A percentile compares a stretch with the other conserved stretches of the same genome.
Conservation (phyloP, 2,888 invertebrate genomes). For the Shargacucullia verbasci region DNA sequence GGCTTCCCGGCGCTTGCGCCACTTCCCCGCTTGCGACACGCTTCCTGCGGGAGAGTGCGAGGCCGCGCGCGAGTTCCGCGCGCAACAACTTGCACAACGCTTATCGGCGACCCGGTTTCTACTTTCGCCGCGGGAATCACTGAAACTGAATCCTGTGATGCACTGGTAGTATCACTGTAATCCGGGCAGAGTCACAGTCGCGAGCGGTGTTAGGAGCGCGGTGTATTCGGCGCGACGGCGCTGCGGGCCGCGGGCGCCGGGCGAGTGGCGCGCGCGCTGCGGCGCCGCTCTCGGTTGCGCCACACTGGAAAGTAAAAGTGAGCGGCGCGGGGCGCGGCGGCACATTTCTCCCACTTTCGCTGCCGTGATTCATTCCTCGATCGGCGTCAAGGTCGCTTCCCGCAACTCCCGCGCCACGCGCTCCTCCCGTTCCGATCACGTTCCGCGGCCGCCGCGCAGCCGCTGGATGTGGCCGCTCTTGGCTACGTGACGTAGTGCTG, state of each 20-base stretch:
- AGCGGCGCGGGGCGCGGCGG: constrained; percentile 84
- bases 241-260: constrained; percentile 88
- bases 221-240: constrained; percentile 83
- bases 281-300: constrained; percentile 86
- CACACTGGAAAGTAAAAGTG: constrained; percentile 89
- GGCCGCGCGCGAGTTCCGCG: constrained; percentile 84
- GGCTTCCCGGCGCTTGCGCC: constrained; percentile 86
- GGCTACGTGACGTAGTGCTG: constrained; percentile 44
- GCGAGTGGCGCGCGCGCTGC: constrained; percentile 84
- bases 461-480: constrained; percentile 47
- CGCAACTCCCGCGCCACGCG: constrained; percentile 75
- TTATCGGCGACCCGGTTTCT: constrained; percentile 82
- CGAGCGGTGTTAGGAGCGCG: constrained; percentile 70
- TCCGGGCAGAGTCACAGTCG: constrained; percentile 81
- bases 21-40: constrained; percentile 87
- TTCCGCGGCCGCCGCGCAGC: constrained; percentile 41
- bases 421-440: constrained; percentile 63
- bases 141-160: constrained; percentile 83
- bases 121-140: constrained; percentile 82
- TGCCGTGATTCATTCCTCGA: constrained; percentile 82
- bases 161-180: constrained; percentile 86
- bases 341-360: constrained; percentile 89
- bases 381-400: constrained; percentile 84
- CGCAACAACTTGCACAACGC: constrained; percentile 82
- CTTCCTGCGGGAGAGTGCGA: constrained; percentile 87